Base-by-base conservation (phyloP, 2,888 invertebrate genomes). In the Lasioglossum malachurum region DNA sequence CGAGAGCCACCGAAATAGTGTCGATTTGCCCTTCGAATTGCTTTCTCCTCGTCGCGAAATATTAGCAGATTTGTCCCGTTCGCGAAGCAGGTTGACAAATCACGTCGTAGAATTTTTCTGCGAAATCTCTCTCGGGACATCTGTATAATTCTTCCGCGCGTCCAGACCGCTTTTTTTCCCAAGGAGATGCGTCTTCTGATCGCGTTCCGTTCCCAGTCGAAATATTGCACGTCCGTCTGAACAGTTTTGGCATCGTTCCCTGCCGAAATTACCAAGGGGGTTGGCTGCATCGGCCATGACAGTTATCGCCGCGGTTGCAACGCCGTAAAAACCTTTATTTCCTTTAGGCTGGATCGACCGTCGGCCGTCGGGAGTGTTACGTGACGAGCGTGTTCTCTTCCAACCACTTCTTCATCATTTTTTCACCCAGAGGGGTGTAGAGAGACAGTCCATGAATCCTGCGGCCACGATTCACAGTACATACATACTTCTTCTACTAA, bases 231-330 rank as follows among this genome's bases (percentile, higher is more conserved):
- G 74, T 44, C 60, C 83, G 79, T 73, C 46, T 75, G 72, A 60
- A 72, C n/a, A 64, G 74, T 87, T 60, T 84, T 88, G 82, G 87
- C 87, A 84, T 82, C 46, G 14, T 82, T 82, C 87, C 87, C 87
- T 78, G 35, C 27, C 57, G 71, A 82, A 87, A 84, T 87, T 86
- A 80, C 79, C 67, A 71, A 57, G 53, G 64, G 57, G 72, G 14
- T 60, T 64, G 82, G 82, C 57, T 80, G 80, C 75, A 60, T 74
- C 75, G 53, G 23, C 57, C 49, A 73, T 67, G 77, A 80, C 82
- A 80, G 75, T 82, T 82, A 82, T 82, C 87, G 38, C 57, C 64
- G 64, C 14, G 35, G 78, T 78, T 72, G 86, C 80, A 86, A 75
- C 85, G 53, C 74, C 71, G 82, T 75, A 80, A 80, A 82, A 82